Evolutionary conservation across 2,113 vertebrate genomes (phyloP).

Genomic region (Shinisaurus crocodilurus): DNA sequence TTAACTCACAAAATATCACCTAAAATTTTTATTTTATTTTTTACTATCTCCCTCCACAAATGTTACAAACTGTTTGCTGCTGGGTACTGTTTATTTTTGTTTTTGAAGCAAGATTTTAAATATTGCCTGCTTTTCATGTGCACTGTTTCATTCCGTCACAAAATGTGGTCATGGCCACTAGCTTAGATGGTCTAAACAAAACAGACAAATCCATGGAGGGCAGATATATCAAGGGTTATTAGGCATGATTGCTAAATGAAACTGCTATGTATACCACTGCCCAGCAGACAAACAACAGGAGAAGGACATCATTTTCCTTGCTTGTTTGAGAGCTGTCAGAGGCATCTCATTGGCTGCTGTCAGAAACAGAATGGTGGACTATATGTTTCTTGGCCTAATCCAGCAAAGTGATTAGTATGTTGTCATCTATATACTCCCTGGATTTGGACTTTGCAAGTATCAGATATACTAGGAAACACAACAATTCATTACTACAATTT

Average conservation of each 20-base stretch:
- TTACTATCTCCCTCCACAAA: not conserved
- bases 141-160: not conserved
- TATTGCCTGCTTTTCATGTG: not conserved
- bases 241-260: not conserved
- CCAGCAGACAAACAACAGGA: not conserved
- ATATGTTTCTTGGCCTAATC: not conserved
- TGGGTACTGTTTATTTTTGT: not conserved
- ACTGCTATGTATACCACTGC: not conserved
- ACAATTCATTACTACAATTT: slow-evolving; percentile 30
- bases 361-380: not conserved
- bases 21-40: not conserved
- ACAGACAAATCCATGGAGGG: not conserved
- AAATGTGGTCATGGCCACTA: not conserved
- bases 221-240: not conserved
- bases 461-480: slow-evolving; percentile 27
- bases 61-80: not conserved
- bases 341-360: not conserved
- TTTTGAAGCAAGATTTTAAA: not conserved
- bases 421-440: not conserved
- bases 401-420: not conserved
- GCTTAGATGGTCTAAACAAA: not conserved
- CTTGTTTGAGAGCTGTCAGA: not conserved
- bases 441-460: slow-evolving; percentile 37
- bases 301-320: not conserved
- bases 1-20: too few relatives aligned